These are phyloP conservation scores for Limnephilus lunatus DNA, from an alignment of 2,888 invertebrate genomes.

Conservation along the genomic window DNA sequence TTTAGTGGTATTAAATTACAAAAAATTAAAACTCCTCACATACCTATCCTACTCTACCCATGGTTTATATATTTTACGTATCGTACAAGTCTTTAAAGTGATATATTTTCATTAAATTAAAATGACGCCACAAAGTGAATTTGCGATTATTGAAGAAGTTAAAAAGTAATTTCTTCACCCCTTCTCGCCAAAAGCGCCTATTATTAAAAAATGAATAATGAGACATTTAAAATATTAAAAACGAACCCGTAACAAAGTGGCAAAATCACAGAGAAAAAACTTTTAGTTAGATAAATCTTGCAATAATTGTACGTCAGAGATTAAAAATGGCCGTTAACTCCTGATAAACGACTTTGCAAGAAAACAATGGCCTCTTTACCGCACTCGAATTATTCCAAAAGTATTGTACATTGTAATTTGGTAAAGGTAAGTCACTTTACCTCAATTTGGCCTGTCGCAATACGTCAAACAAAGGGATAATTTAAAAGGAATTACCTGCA, in stretches of 20 bases:
- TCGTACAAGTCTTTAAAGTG: no score
- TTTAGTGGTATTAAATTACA: no score
- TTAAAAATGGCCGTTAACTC: conserved; percentile 20
- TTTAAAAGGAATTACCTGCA: conserved; percentile 30
- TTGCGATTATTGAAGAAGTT: no score
- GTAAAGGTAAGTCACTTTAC: conserved; percentile 17
- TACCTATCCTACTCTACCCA: no score
- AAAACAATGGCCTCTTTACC: conserved; percentile 31
- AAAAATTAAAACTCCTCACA: no score
- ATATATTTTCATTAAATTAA: no score
- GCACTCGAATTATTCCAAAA: neutral
- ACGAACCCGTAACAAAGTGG: neutral
- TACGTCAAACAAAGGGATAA: conserved; percentile 30
- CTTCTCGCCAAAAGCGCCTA: no score
- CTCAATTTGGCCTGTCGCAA: conserved; percentile 23
- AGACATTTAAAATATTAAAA: neutral
- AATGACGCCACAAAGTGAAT: no score
- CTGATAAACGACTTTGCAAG: conserved; percentile 27
- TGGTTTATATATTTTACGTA: no score
- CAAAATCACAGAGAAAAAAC: neutral
- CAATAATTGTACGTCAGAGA: neutral
- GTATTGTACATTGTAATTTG: conserved; percentile 28
- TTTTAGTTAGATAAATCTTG: neutral
- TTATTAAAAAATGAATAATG: no score
- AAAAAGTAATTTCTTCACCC: no score